These are phyloP conservation scores for Pseudobourletiella spinata DNA, from an alignment of 1,140 invertebrate species.

Conservation along the genomic window DNA sequence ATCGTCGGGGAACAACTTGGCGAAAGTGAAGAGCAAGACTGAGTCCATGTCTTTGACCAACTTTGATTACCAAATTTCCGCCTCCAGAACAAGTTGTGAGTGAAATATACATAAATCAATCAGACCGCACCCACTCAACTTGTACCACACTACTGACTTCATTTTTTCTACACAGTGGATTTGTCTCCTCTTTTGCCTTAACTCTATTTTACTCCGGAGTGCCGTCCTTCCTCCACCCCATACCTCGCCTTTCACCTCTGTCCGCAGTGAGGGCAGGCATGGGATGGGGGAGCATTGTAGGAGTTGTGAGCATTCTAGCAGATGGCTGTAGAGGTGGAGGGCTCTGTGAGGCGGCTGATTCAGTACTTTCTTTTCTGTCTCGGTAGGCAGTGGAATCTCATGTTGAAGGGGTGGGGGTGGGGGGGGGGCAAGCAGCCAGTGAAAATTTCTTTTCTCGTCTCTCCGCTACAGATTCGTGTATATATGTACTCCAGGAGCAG, in stretches of 20 bases:
- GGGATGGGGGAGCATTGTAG: too few species aligned
- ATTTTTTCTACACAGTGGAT: background rate
- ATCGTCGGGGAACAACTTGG: background rate
- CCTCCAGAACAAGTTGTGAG: conserved; percentile 6
- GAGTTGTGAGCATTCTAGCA: too few species aligned
- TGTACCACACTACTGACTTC: background rate
- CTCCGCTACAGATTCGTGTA: background rate
- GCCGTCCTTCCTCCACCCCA: background rate
- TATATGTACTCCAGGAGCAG: background rate
- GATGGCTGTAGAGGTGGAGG: too few species aligned
- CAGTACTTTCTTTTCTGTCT: too few species aligned
- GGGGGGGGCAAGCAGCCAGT: too few species aligned
- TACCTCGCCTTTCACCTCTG: background rate
- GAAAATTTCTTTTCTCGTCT: too few species aligned
- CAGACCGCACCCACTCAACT: background rate
- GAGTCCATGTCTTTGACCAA: background rate
- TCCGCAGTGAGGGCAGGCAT: too few species aligned
- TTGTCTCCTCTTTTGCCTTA: background rate
- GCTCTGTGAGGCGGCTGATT: too few species aligned
- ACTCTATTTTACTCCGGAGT: background rate
- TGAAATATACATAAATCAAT: background rate
- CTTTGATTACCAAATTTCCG: conserved; percentile 12
- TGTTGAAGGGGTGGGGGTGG: too few species aligned
- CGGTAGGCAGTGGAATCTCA: too few species aligned
- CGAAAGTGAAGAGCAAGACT: conserved; percentile 1